phyloP scores from a whole-genome alignment of 1,140 invertebrate genomes.

The Drosophila sproati region DNA sequence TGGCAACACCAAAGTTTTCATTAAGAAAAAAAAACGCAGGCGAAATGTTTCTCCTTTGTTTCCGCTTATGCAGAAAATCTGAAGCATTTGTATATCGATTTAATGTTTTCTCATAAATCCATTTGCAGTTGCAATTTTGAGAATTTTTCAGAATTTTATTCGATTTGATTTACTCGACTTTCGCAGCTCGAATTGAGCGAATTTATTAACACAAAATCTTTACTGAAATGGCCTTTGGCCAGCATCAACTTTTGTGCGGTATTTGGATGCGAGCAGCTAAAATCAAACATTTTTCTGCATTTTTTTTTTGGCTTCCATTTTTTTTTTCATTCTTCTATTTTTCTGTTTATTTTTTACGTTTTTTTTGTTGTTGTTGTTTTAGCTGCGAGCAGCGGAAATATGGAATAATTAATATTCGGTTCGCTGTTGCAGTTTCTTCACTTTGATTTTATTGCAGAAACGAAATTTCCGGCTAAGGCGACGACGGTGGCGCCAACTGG shows the following conservation, averaged over 20 bases:
- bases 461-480: constrained; percentile 68
- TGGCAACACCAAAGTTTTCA: too few species aligned
- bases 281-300: constrained; percentile 35
- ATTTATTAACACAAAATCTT: background rate
- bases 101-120: background rate
- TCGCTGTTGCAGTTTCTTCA: constrained; percentile 29
- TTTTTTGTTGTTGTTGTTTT: constrained; percentile 41
- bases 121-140: background rate
- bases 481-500: constrained; percentile 15
- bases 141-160: background rate
- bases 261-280: background rate
- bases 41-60: too few species aligned
- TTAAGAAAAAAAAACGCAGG: too few species aligned
- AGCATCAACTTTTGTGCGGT: background rate
- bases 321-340: background rate
- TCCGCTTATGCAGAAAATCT: background rate
- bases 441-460: constrained; percentile 35
- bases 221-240: constrained; percentile 6
- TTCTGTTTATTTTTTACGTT: background rate
- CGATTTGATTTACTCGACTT: background rate
- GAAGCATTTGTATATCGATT: background rate
- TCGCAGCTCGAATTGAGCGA: background rate
- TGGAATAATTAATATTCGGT: constrained; percentile 67
- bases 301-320: constrained; percentile 2
- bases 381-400: constrained; percentile 51